Conservation (phyloP, 2,888 invertebrate species). For the Tipula confusa region DNA sequence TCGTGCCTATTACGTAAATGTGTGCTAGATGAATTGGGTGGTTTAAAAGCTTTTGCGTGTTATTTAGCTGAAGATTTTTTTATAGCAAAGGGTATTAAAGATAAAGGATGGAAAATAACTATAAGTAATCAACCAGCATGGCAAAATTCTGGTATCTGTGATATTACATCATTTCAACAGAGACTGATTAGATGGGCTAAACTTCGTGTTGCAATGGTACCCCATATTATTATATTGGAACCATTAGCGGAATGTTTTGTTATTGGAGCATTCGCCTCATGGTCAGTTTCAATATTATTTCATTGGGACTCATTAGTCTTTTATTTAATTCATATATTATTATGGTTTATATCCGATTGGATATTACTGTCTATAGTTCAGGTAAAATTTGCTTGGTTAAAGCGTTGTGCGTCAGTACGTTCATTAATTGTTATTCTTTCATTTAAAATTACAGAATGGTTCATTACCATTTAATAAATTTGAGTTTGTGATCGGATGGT, state of each 20-base stretch:
- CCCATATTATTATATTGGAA: slow-evolving; percentile 84
- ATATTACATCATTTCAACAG: slow-evolving; percentile 79
- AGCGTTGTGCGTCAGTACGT: slow-evolving; percentile 7
- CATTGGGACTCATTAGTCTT: slow-evolving; percentile 86
- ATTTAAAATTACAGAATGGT: slow-evolving; percentile 62
- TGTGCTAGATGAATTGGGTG: slow-evolving; percentile 87
- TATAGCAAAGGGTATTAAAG: slow-evolving; percentile 83
- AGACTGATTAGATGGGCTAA: slow-evolving; percentile 90
- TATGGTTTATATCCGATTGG: slow-evolving; percentile 97
- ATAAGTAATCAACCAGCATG: slow-evolving; percentile 91
- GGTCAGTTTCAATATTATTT: slow-evolving; percentile 78
- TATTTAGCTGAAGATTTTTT: slow-evolving; percentile 99
- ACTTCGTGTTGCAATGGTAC: slow-evolving; percentile 91
- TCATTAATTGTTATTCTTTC: slow-evolving; percentile 31
- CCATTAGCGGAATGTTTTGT: slow-evolving; percentile 94
- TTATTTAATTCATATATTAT: slow-evolving; percentile 84
- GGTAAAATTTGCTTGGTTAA: too few relatives aligned
- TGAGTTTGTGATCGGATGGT: slow-evolving; percentile 92
- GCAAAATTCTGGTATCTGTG: slow-evolving; percentile 90
- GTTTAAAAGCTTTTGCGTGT: slow-evolving; percentile 82
- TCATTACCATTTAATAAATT: slow-evolving; percentile 90
- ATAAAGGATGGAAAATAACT: slow-evolving; percentile 84
- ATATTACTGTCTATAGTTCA: slow-evolving; percentile 82
- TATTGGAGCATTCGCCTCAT: slow-evolving; percentile 85
- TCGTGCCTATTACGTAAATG: slow-evolving; percentile 87